These are phyloP conservation scores for Pterocles burchelli DNA, from an alignment of 2,113 vertebrate genomes.

Conservation along the genomic window DNA sequence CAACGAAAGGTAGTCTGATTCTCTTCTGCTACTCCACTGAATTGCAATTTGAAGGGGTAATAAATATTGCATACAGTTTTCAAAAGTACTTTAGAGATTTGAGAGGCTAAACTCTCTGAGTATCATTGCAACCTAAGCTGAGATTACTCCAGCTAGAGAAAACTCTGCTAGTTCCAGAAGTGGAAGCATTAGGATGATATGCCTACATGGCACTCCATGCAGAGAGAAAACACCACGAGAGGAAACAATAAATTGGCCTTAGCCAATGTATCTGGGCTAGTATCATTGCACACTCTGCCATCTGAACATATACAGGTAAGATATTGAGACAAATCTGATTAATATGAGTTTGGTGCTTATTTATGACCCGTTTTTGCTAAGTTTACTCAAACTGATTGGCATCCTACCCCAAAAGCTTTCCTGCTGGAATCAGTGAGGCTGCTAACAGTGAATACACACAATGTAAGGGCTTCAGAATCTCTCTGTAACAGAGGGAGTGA, in stretches of 20 bases:
- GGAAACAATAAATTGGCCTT: background rate
- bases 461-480: background rate
- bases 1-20: conserved; percentile 40
- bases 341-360: background rate
- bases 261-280: background rate
- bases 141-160: conserved; percentile 21
- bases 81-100: conserved; percentile 62
- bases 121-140: conserved; percentile 1
- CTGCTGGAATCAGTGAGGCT: background rate
- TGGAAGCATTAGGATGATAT: background rate
- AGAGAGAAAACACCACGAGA: background rate
- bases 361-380: background rate
- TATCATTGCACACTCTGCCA: background rate
- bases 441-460: background rate
- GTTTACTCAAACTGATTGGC: background rate
- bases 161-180: conserved; percentile 1
- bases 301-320: background rate
- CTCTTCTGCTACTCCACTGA: conserved; percentile 49
- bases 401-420: background rate
- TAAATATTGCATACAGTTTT: conserved; percentile 66
- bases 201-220: background rate
- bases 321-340: background rate
- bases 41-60: conserved; percentile 52
- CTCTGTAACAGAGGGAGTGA: background rate
- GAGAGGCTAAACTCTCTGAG: conserved; percentile 18